Conservation (phyloP, 1,140 invertebrate species). For the Marisa cornuarietis region DNA sequence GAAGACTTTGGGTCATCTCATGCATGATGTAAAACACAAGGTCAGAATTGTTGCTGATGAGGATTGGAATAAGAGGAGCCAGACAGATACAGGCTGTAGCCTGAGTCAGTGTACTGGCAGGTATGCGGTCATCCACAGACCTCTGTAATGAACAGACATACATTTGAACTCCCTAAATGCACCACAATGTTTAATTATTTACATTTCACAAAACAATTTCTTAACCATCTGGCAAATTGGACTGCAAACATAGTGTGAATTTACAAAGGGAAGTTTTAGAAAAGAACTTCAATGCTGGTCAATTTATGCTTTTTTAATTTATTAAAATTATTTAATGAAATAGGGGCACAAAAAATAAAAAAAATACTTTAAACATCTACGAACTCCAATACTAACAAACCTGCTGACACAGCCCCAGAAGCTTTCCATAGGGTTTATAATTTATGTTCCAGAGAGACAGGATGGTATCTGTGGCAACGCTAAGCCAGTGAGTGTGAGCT, state of each 20-base stretch:
- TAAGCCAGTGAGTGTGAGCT: conserved; percentile 46
- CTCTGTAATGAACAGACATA: conserved; percentile 27
- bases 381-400: conserved; percentile 24
- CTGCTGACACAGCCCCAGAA: conserved; percentile 50
- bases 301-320: neutral
- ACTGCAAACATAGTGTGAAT: too few relatives aligned
- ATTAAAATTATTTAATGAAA: too few relatives aligned
- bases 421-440: conserved; percentile 36
- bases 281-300: neutral
- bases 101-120: conserved; percentile 42
- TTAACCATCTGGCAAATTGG: too few relatives aligned
- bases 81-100: conserved; percentile 44
- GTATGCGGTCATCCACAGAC: conserved; percentile 33
- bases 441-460: conserved; percentile 44
- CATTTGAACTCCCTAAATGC: neutral
- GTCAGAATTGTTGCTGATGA: conserved; percentile 40
- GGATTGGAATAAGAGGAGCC: conserved; percentile 36
- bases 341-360: too few relatives aligned
- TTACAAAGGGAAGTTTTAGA: neutral
- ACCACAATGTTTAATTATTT: too few relatives aligned
- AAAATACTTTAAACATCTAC: neutral
- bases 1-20: conserved; percentile 32
- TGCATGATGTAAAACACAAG: conserved; percentile 26
- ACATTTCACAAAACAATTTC: too few relatives aligned
- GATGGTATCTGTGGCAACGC: conserved; percentile 45